Percentiles rank a stretch among this genome's conserved stretches.
Evolutionary conservation across 2,888 invertebrate genomes (phyloP).

Genomic region (Troides aeacus): DNA sequence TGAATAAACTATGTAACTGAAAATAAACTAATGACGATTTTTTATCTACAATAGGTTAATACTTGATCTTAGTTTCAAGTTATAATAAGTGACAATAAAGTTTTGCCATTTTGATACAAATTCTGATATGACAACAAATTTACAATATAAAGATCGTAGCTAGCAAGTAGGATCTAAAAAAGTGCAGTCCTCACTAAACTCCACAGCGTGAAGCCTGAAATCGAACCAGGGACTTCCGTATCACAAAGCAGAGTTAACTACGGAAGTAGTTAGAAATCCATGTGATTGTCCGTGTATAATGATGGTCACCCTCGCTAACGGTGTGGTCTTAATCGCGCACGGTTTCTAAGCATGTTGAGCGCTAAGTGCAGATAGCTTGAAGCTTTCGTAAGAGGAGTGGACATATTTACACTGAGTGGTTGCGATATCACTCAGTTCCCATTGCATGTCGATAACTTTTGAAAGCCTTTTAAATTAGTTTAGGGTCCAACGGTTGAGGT

Average conservation of each 20-base stretch:
- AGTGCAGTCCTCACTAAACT: too few species aligned
- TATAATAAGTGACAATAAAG: too few species aligned
- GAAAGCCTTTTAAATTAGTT: not conserved
- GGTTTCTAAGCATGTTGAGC: slow-evolving; percentile 20
- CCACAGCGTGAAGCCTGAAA: too few species aligned
- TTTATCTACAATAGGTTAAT: too few species aligned
- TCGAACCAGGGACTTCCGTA: too few species aligned
- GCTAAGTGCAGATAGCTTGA: slow-evolving; percentile 19
- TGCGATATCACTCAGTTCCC: slow-evolving; percentile 7
- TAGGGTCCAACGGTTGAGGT: not conserved
- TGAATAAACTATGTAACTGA: too few species aligned
- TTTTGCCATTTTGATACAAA: too few species aligned
- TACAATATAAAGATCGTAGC: too few species aligned
- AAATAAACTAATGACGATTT: too few species aligned
- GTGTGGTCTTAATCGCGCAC: slow-evolving; percentile 36
- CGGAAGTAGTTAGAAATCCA: not conserved
- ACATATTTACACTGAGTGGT: slow-evolving; percentile 14
- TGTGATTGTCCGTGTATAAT: not conserved
- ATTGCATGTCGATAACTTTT: slow-evolving; percentile 13
- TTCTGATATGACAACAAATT: too few species aligned
- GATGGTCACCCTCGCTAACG: slow-evolving; percentile 33
- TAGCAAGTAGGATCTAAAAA: too few species aligned
- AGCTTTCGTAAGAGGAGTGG: slow-evolving; percentile 21
- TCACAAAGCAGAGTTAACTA: not conserved
- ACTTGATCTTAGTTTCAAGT: too few species aligned